phyloP scores from a whole-genome alignment of 1,140 invertebrate genomes.

The Metaphire vulgaris region DNA sequence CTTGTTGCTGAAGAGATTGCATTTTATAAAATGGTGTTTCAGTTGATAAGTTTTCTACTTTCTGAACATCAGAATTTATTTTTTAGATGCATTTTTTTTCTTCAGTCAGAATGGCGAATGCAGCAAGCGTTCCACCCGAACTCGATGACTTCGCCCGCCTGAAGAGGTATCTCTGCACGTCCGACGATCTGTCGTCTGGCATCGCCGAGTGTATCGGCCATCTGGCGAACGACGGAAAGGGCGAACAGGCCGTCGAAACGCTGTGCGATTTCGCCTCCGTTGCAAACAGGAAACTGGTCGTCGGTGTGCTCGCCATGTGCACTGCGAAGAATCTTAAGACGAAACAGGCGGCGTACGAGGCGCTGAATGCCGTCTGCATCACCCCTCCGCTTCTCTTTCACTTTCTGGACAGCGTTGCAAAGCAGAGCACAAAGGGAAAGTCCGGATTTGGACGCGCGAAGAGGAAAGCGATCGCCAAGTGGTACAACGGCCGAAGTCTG shows the following conservation, averaged over 20 bases:
- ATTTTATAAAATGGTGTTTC: too few relatives aligned
- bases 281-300: constrained; percentile 53
- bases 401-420: constrained; percentile 57
- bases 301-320: constrained; percentile 57
- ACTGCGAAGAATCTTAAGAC: constrained; percentile 46
- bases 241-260: constrained; percentile 28
- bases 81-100: too few relatives aligned
- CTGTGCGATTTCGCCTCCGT: constrained; percentile 28
- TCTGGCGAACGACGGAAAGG: constrained; percentile 25
- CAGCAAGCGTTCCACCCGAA: background rate
- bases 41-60: too few relatives aligned
- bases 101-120: too few relatives aligned
- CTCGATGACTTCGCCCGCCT: constrained; percentile 18
- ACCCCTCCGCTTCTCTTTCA: constrained; percentile 57
- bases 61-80: too few relatives aligned
- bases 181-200: constrained; percentile 28
- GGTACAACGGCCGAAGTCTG: constrained; percentile 59
- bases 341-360: constrained; percentile 54
- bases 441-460: constrained; percentile 58
- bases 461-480: constrained; percentile 56
- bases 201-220: constrained; percentile 22
- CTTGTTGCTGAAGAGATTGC: too few relatives aligned
- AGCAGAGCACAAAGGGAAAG: constrained; percentile 26
- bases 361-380: constrained; percentile 54
- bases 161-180: constrained; percentile 32